These are phyloP conservation scores for Bombus ignitus DNA, from an alignment of 1,140 invertebrate species.

Conservation along the genomic window DNA sequence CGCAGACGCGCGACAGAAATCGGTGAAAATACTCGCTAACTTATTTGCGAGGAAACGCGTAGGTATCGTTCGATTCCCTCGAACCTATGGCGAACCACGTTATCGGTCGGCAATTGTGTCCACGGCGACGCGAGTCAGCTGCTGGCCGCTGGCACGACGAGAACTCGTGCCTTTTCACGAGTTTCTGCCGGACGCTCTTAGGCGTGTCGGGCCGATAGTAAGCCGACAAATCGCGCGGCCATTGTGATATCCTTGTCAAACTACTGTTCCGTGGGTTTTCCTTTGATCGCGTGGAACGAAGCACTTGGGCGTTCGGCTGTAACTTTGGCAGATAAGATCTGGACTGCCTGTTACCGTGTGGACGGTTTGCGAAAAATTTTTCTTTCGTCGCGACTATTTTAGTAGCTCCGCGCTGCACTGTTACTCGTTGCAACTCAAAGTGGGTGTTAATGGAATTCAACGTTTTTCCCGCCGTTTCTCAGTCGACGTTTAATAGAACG, in stretches of 20 bases:
- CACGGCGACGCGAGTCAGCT: constrained; percentile 38
- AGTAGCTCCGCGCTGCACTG: not conserved
- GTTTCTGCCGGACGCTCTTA: constrained; percentile 30
- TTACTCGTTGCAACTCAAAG: not conserved
- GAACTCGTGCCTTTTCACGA: constrained; percentile 55
- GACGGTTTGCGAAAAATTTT: not conserved
- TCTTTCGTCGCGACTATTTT: constrained; percentile 3
- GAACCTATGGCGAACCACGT: not conserved
- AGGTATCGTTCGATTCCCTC: constrained; percentile 61
- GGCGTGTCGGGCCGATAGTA: constrained; percentile 30
- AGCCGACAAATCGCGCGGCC: constrained; percentile 29
- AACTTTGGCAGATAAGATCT: constrained; percentile 50
- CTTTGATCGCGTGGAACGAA: constrained; percentile 41
- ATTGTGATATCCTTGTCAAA: constrained; percentile 48
- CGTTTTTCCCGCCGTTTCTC: constrained; percentile 7
- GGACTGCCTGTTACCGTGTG: constrained; percentile 1
- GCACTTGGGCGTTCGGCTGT: constrained; percentile 43
- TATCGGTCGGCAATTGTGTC: constrained; percentile 38
- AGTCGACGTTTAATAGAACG: not conserved
- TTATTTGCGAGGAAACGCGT: constrained; percentile 72
- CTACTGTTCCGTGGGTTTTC: constrained; percentile 47
- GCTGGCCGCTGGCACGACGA: constrained; percentile 9
- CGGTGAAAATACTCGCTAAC: constrained; percentile 69
- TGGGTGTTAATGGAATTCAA: constrained; percentile 25
- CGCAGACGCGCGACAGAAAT: constrained; percentile 43